Base-by-base conservation (phyloP, 2,797 vertebrate genomes). In the Paguma larvata region DNA sequence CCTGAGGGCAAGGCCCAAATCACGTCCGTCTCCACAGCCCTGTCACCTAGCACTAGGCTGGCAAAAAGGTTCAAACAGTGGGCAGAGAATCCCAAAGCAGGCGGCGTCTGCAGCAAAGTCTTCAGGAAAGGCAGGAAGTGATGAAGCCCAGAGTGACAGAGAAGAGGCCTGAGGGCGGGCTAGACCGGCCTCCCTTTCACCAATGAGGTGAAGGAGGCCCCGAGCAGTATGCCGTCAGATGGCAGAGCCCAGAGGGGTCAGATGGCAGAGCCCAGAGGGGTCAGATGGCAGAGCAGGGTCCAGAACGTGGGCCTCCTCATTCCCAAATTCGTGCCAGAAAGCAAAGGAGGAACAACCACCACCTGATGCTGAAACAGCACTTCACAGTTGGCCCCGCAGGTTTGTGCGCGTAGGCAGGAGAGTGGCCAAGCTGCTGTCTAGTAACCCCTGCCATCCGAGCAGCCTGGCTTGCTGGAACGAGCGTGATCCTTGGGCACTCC, bases 351-450 rank as follows among this genome's bases (percentile, higher is more conserved):
- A 16, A 32, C 1, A 25, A 11, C 51, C 23, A 1, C 18, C 44
- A 14, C 38, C 44, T 12, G 70, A 51, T 2, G 62, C 3, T 34
- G 59, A 21, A 19, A 1, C 25, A 13, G 10, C 73, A 15, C 78
- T 6, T 46, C 2, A 5, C 15, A 38, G 75, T 13, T 84, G 32
- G 34, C 67, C 1, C 32, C 2, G 27, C 0, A 0, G 16, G 32
- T 19, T 27, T 59, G 70, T 1, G 13, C 51, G 4, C 19, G 1
- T 1, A 3, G n/a, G 72, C 41, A 2, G 30, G 30, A 15, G 8
- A 5, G 14, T 2, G 0, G 11, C 1, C 51, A 10, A 2, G 41
- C 21, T 21, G 14, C 4, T 8, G 3, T 21, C 59, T 4, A 5
- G 10, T 15, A 12, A 30, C 2, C 0, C 62, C 89, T 21, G 89